Evolutionary conservation across 2,113 vertebrate species (phyloP), one percentile per base, ranked within the genome.

Genomic region (Zapornia atra): DNA sequence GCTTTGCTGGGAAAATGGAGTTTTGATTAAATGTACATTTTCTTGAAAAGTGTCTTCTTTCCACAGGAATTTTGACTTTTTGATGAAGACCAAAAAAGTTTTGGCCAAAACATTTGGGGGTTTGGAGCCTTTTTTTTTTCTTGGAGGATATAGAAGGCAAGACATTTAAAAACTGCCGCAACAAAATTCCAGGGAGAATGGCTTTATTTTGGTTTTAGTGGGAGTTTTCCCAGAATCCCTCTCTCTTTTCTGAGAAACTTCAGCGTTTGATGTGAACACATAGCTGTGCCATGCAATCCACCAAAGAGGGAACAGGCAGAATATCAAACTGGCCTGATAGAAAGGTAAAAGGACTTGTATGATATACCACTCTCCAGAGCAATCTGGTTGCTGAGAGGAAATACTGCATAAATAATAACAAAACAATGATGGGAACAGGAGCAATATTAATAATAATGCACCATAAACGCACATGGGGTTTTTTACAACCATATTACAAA

Each of bases 61-160:
- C 92, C 92, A 86, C 77, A 95, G 82, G 66, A 95, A 94, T 96
- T 94, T 84, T 96, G 88, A 75, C 81, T 95, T 92, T 94, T 90
- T 92, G 63, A 88, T 33, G 69, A 88, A 86, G 72, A 96, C 72
- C 24, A 69, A 83, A 69, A 75, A 65, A 44, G 36, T 63, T 91
- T 91, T 96, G 88, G 90, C 69, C 53, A 40, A 88, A 95, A 79
- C 15, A n/a, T 86, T 86, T 82, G 13, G 33, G 48, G 15, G 15
- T 2, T 76, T 94, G 89, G 48, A 80, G 34, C 88, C 65, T 63
- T 85, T 87, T 88, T 90, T 46, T 46, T 46, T 46, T 46, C 44
- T 46, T 83, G 54, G 64, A 94, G 60, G 56, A 42, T 64, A 92
- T 56, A 42, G 69, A 95, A 88, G 63, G 64, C 33, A 70, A 94